Base-by-base conservation (phyloP, 1,140 invertebrate species). In the Leptopilina boulardi region DNA sequence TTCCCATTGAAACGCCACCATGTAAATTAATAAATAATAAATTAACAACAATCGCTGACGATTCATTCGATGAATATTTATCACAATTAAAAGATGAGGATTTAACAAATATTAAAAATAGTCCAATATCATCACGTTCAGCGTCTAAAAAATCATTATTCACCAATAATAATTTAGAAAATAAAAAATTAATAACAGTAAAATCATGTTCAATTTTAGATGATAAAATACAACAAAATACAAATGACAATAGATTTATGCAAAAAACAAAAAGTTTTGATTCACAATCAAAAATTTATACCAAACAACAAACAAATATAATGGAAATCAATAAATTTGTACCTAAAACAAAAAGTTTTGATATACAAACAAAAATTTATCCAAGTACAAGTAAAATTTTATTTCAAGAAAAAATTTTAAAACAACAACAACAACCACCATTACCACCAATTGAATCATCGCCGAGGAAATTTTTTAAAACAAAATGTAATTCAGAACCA, bases 31-130 rank as follows among this genome's bases (percentile, higher is more conserved):
- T n/a, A n/a, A n/a, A n/a, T n/a, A n/a, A n/a, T n/a, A n/a, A 66
- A 34, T 10, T 13, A 13, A 77, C 4, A 23, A n/a, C 11, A 10
- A 66, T 87, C 51, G 77, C 82, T 10, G 85, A 88, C 38, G 87
- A 88, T 74, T 87, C 87, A 3, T 88, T 88, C 11, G 87, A 88
- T 13, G 87, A 88, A 21, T 85, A 82, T 79, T 79, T 88, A 26
- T 82, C 77, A 23, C 75, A 79, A 23, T 84, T 79, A 19, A 44
- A 82, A 4, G 86, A 80, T 13, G 83, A 83, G 8, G 81, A 85
- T 79, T 42, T 26, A 6, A 73, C 54, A 23, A 73, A 71, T 54
- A 38, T 26, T 13, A 15, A 56, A 11, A 15, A n/a, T n/a, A n/a
- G 19, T n/a, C 30, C 13, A 4, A 3, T 13, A 34, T 3, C 0